Percentiles rank a stretch among this genome's conserved stretches.
Evolutionary conservation across 2,797 vertebrate genomes (phyloP).

Genomic region (Sebastes paucispinis): DNA sequence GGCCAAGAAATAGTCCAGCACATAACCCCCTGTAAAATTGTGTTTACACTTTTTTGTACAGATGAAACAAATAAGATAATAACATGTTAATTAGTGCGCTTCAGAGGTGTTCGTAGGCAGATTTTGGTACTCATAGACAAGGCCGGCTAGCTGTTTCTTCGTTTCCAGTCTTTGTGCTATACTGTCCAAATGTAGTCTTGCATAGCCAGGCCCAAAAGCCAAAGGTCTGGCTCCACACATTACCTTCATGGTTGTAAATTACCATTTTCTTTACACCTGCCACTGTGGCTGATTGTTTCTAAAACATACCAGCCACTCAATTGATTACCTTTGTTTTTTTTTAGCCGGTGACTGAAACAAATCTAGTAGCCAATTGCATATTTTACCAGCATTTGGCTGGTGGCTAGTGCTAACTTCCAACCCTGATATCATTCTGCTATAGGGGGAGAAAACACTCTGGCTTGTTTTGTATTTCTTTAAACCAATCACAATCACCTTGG

Average conservation of each 20-base stretch:
- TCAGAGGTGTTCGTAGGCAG: not conserved
- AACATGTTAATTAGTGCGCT: not conserved
- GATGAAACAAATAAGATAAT: too few species aligned
- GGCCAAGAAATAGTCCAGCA: not conserved
- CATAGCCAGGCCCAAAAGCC: too few species aligned
- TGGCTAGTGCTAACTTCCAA: too few species aligned
- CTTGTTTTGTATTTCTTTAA: not conserved
- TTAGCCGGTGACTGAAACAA: too few species aligned
- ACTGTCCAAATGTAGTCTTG: not conserved
- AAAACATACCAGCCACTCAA: too few species aligned
- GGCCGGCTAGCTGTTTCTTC: not conserved
- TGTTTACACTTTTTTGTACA: too few species aligned
- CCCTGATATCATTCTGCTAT: not conserved
- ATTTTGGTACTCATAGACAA: not conserved
- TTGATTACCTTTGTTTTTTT: too few species aligned
- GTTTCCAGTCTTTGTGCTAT: not conserved
- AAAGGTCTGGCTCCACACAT: not conserved
- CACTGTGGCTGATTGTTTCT: too few species aligned
- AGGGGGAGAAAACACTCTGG: not conserved
- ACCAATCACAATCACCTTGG: rapidly evolving
- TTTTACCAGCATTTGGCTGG: too few species aligned
- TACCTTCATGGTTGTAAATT: not conserved
- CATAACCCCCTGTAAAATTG: not conserved
- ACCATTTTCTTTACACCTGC: too few species aligned
- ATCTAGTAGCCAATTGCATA: too few species aligned